phyloP scores from a whole-genome alignment of 2,113 vertebrate species.

The Stegostoma tigrinum region DNA sequence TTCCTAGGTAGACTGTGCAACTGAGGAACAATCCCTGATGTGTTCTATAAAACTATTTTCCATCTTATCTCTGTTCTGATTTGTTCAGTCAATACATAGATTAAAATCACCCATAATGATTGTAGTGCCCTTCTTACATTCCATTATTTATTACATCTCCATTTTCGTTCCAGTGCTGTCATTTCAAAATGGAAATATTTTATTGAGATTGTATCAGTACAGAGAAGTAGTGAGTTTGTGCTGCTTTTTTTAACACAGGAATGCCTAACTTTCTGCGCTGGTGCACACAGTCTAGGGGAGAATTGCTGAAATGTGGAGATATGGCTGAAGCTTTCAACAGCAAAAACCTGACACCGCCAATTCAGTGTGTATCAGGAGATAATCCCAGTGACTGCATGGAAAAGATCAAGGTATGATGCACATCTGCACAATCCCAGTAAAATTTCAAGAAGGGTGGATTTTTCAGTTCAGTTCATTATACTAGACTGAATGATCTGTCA shows the following conservation, averaged over 20 bases:
- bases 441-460: neutral
- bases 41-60: no score
- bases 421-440: neutral
- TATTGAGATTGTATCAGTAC: neutral
- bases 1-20: no score
- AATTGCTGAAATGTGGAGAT: conserved; percentile 77
- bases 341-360: conserved; percentile 60
- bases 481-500: neutral
- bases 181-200: neutral
- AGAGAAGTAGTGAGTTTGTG: neutral
- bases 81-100: no score
- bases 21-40: no score
- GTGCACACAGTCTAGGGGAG: conserved; percentile 74
- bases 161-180: neutral
- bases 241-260: conserved; percentile 48
- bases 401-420: conserved; percentile 68
- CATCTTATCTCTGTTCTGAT: no score
- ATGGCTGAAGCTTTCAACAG: conserved; percentile 68
- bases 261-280: conserved; percentile 67
- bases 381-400: conserved; percentile 73
- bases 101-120: no score
- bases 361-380: conserved; percentile 69
- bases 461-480: neutral
- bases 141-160: no score
- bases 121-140: no score